Evolutionary conservation across 2,888 invertebrate genomes (phyloP), one percentile per base, ranked within the genome.

Genomic region (Xestia c-nigrum): DNA sequence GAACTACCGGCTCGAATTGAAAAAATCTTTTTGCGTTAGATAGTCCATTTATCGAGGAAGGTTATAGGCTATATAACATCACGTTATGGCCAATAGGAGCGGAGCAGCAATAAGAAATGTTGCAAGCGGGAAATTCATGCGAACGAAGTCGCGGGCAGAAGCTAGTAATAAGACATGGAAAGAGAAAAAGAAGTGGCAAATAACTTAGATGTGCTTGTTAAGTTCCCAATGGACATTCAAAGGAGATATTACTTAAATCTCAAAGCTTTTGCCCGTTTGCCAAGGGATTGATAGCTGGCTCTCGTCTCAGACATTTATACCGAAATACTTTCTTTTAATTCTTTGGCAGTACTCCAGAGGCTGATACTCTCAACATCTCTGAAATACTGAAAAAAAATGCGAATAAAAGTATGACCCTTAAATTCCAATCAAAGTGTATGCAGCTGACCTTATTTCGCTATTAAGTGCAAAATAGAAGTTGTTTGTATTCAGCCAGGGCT

Each of bases 171-270:
- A 24, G 47, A 5, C 21, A 21, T 21, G 5, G 3, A 21, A 50
- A 5, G 16, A 77, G n/a, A 38, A 63, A 52, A 31, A 46, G 14
- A 14, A 63, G 43, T 12, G 10, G 19, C 38, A 55, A 70, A 79
- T n/a, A n/a, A 79, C 38, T 67, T 21, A 38, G n/a, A 46, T 14
- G 7, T 52, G 38, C n/a, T 47, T 55, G 1, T 31, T n/a, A 43
- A 78, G 70, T 19, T 55, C 55, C 63, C 63, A 57, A 12, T n/a
- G 69, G 67, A 38, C 38, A 21, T 67, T 24, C 46, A 63, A 67
- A 52, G 4, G 24, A 70, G 7, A 78, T 47, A 31, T 68, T 31
- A 12, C 52, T 46, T n/a, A 16, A 46, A 40, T 69, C 46, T 55
- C 52, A 19, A 55, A 55, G 47, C 50, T 52, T 38, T 40, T 46